Conservation (phyloP, 2,113 vertebrate species). For the Gadus macrocephalus region DNA sequence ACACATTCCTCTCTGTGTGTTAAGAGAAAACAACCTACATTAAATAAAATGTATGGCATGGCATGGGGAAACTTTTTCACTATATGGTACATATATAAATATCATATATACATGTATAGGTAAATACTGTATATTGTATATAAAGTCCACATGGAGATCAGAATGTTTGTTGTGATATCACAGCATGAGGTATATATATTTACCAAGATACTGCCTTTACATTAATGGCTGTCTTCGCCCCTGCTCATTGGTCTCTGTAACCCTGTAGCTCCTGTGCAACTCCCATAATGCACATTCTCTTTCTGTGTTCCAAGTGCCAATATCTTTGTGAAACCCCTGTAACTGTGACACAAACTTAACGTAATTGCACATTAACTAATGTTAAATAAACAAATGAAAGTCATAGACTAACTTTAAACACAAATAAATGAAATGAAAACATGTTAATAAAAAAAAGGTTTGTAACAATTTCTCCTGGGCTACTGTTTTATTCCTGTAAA, state of each 20-base stretch:
- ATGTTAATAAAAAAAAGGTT: constrained; percentile 80
- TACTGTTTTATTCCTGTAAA: background rate
- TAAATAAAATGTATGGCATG: constrained; percentile 59
- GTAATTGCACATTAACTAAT: constrained; percentile 94
- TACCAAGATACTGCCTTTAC: constrained; percentile 67
- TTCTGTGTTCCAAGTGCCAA: constrained; percentile 89
- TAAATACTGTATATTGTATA: constrained; percentile 77
- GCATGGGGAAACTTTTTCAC: constrained; percentile 63
- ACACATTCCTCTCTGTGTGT: constrained; percentile 32
- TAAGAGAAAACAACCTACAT: constrained; percentile 62
- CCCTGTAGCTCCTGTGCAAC: constrained; percentile 67
- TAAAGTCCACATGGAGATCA: constrained; percentile 74
- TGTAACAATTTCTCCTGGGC: constrained; percentile 77
- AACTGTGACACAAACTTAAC: constrained; percentile 83
- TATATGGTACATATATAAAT: constrained; percentile 72
- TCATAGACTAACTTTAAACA: constrained; percentile 57
- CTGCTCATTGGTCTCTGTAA: constrained; percentile 65
- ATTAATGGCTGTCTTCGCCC: constrained; percentile 54
- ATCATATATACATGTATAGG: constrained; percentile 74
- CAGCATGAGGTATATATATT: constrained; percentile 78
- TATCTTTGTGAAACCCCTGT: constrained; percentile 82
- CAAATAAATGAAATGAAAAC: constrained; percentile 60
- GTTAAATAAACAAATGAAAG: constrained; percentile 77
- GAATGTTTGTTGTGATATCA: constrained; percentile 79
- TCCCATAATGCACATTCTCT: constrained; percentile 67